phyloP scores from a whole-genome alignment of 2,113 vertebrate genomes.

The Austrofundulus limnaeus region DNA sequence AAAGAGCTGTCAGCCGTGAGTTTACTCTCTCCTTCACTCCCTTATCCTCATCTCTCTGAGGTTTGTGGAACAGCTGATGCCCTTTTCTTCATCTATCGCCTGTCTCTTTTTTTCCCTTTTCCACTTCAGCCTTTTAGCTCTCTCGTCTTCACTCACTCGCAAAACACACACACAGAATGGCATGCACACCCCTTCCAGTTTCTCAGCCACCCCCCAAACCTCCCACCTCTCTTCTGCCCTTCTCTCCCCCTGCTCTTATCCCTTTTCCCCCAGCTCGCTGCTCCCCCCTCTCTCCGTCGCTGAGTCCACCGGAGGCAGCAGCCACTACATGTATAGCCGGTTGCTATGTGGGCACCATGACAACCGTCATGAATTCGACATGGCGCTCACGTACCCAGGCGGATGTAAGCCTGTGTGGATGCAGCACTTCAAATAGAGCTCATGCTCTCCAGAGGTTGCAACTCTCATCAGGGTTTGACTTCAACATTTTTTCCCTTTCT shows the following conservation, averaged over 20 bases:
- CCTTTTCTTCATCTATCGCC: constrained; percentile 38
- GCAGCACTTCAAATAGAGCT: constrained; percentile 65
- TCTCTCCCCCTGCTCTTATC: constrained; percentile 24
- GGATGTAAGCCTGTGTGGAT: constrained; percentile 70
- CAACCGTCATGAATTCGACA: constrained; percentile 77
- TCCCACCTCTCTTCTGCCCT: constrained; percentile 37
- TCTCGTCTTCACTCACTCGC: constrained; percentile 22
- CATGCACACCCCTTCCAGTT: constrained; percentile 36
- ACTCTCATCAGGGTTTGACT: constrained; percentile 44
- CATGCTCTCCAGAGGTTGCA: constrained; percentile 61
- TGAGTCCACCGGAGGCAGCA: constrained; percentile 65
- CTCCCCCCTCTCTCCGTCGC: constrained; percentile 10
- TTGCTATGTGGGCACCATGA: constrained; percentile 80
- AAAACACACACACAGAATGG: constrained; percentile 23
- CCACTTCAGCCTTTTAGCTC: constrained; percentile 24
- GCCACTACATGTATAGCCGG: constrained; percentile 66
- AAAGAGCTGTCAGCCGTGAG: constrained; percentile 46
- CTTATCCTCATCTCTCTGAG: constrained; percentile 34
- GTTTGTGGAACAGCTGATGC: constrained; percentile 60
- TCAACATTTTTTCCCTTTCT: constrained; percentile 22
- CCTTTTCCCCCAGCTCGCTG: constrained; percentile 18
- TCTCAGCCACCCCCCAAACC: constrained; percentile 43
- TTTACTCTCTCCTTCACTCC: constrained; percentile 27
- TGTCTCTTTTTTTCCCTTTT: constrained; percentile 16
- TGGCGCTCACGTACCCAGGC: constrained; percentile 74